Conservation (phyloP, 1,140 invertebrate species). For the Drosophila kepulauana region DNA sequence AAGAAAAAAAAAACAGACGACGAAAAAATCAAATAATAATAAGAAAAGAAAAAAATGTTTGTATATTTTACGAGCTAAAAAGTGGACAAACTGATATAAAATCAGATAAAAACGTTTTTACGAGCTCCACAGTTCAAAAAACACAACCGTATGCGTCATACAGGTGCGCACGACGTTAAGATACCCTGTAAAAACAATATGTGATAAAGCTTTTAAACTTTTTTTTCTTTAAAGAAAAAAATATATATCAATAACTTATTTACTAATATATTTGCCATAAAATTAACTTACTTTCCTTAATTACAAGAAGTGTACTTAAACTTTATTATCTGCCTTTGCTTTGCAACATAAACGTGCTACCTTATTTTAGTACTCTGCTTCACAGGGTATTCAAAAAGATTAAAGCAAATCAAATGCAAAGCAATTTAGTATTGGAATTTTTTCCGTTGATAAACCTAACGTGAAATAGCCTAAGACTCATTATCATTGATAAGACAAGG, state of each 20-base stretch:
- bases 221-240: too few relatives aligned
- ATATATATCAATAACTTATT: too few relatives aligned
- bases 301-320: too few relatives aligned
- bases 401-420: constrained; percentile 39
- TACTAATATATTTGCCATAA: too few relatives aligned
- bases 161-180: neutral
- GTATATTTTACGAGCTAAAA: constrained; percentile 70
- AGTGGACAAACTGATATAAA: constrained; percentile 66
- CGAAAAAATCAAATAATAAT: constrained; percentile 32
- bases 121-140: constrained; percentile 23
- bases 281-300: too few relatives aligned
- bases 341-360: too few relatives aligned
- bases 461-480: constrained; percentile 7
- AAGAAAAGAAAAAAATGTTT: constrained; percentile 20
- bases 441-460: constrained; percentile 15
- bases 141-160: neutral
- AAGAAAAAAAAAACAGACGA: constrained; percentile 9
- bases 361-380: too few relatives aligned
- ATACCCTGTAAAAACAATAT: constrained; percentile 8
- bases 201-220: too few relatives aligned
- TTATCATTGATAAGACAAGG: constrained; percentile 55
- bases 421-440: constrained; percentile 5
- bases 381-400: constrained; percentile 9
- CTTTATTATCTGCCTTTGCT: too few relatives aligned
- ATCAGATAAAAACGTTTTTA: constrained; percentile 61